These are phyloP conservation scores for Morpho helenor DNA, from an alignment of 2,888 invertebrate genomes.

Conservation along the genomic window DNA sequence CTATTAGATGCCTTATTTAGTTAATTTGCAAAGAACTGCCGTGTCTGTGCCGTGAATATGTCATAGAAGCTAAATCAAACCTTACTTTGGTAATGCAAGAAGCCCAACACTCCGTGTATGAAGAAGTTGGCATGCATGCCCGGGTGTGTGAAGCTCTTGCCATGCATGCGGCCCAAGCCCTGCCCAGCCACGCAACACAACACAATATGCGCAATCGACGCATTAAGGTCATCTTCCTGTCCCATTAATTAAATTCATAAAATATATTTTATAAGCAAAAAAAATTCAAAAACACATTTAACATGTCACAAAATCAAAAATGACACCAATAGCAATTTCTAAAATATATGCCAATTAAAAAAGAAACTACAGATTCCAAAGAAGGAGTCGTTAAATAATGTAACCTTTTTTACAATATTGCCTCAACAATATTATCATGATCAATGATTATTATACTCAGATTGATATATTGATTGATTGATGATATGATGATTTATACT, in stretches of 20 bases:
- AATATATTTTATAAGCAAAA: constrained; percentile 5
- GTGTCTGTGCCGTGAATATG: too few species aligned
- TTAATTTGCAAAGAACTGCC: too few species aligned
- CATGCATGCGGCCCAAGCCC: constrained; percentile 39
- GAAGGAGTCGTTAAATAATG: too few species aligned
- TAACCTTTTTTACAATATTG: too few species aligned
- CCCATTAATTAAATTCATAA: constrained; percentile 43
- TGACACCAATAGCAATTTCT: too few species aligned
- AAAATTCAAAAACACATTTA: constrained; percentile 1
- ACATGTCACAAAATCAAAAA: too few species aligned
- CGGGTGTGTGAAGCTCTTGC: constrained; percentile 48
- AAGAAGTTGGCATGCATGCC: constrained; percentile 66
- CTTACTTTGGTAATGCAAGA: constrained; percentile 53
- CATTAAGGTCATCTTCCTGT: constrained; percentile 46
- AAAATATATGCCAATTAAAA: neutral
- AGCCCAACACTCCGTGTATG: constrained; percentile 58
- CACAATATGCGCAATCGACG: constrained; percentile 56
- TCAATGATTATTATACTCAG: too few species aligned
- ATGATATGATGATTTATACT: too few species aligned
- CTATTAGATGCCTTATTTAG: too few species aligned
- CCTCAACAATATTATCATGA: too few species aligned
- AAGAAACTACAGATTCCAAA: neutral
- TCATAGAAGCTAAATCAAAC: neutral
- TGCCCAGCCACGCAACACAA: constrained; percentile 52
- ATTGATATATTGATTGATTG: too few species aligned